Evolutionary conservation across 2,888 invertebrate species (phyloP), one percentile per base, ranked within the genome.

Genomic region (Zygogramma bicolorata): DNA sequence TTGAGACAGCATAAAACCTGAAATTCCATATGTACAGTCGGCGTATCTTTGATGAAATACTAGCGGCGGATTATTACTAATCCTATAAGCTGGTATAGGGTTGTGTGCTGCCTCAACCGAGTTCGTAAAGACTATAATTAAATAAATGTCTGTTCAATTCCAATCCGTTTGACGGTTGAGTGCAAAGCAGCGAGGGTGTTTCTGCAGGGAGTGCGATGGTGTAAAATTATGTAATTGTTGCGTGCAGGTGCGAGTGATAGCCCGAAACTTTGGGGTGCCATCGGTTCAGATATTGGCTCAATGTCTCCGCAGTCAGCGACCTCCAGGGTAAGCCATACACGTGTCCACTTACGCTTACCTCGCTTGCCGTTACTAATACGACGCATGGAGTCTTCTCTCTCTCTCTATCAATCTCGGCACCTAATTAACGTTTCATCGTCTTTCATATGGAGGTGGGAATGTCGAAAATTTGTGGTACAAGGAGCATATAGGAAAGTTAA

Each of bases 321-420:
- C 88, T 90, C 90, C 88, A 90, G 91, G 90, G 90, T 91, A 90
- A 90, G 90, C 86, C 83, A 86, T 83, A 83, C 81, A 87, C 86
- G 76, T 79, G 76, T 78, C 76, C 75, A 78, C 73, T 80, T 74
- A 79, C 75, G 83, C 82, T 83, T 81, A 75, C 80, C 79, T 81
- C 75, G 82, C 82, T 83, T 83, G 79, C 81, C 81, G 77, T 76
- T 79, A 81, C 81, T 83, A 82, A 83, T 79, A 73, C 58, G 79
- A 79, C 81, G 82, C 81, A 63, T 63, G 63, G 63, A 63, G 63
- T 46, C 49, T 46, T 20, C 42, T 10, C 20, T 20, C 25, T 53
- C 25, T 18, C 4, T 42, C 18, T 42, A 15, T 61, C 13, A n/a
- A n/a, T n/a, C n/a, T 46, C 8, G 18, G 63, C 63, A 63, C 63